Base-by-base conservation (phyloP, 2,797 vertebrate genomes). In the Xyrichtys novacula region DNA sequence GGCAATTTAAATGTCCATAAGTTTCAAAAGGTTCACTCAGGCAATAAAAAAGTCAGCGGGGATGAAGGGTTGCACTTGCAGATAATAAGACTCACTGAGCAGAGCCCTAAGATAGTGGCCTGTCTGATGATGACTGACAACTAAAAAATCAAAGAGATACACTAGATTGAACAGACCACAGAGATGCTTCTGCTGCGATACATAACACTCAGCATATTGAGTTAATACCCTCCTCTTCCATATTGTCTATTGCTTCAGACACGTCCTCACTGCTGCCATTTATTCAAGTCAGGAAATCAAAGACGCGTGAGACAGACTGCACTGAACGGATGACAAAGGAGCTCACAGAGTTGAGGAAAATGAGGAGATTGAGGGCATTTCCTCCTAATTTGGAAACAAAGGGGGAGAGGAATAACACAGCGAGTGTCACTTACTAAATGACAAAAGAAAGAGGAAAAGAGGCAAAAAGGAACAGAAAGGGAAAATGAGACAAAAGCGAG, bases 91-190 rank as follows among this genome's bases (percentile, higher is more conserved):
- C 28, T 71, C 20, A 39, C 53, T 29, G 43, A 78, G 65, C 22
- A 39, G 19, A 71, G 40, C 44, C 42, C 54, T 59, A 29, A 65
- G 31, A 50, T 48, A 57, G 69, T 63, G 26, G 46, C 42, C 56
- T 39, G 34, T 38, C 20, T 66, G 70, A 73, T 64, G 61, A 82
- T 75, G 66, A 85, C 57, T 50, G 60, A 77, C 78, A 76, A 60
- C 43, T 38, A 48, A 71, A n/a, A 78, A 74, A 78, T 76, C 39
- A 77, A 61, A 66, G 15, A 56, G 39, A 63, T 31, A 49, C 28
- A 62, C 38, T 32, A 31, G 42, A 76, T 10, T 44, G 48, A 64
- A 62, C 65, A 62, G 53, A 52, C 17, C 20, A 32, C 31, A 68
- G 19, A 74, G 40, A 73, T 29, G 22, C 1, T 15, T 10, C 23